Evolutionary conservation across 2,113 vertebrate genomes (phyloP).

Genomic region (Eleginops maclovinus): DNA sequence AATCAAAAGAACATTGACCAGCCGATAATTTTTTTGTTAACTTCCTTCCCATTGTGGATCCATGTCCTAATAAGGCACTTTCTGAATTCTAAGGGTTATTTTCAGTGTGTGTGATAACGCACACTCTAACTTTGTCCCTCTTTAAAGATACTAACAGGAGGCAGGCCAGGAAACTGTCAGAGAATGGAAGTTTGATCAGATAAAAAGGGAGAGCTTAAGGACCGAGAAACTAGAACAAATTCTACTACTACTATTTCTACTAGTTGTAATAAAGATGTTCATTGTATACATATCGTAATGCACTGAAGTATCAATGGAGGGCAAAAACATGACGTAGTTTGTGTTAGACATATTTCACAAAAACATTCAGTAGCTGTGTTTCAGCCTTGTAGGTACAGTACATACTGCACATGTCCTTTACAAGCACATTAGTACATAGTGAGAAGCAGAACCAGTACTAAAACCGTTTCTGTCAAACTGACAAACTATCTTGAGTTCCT

Average conservation of each 20-base stretch:
- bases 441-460: background rate
- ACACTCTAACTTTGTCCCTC: conserved; percentile 76
- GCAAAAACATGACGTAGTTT: background rate
- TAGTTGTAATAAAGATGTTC: background rate
- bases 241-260: background rate
- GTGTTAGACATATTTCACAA: background rate
- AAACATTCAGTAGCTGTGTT: background rate
- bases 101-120: conserved; percentile 96
- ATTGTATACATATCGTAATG: background rate
- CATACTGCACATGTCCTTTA: background rate
- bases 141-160: conserved; percentile 67
- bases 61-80: conserved; percentile 95
- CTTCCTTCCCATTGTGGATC: conserved; percentile 87
- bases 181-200: conserved; percentile 70
- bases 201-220: conserved; percentile 42
- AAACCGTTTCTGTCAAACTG: background rate
- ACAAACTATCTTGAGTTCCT: background rate
- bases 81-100: conserved; percentile 95
- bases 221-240: background rate
- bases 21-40: conserved; percentile 90
- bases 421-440: background rate
- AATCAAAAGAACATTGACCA: conserved; percentile 82
- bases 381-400: background rate
- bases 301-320: background rate
- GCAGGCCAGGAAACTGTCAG: conserved; percentile 45